Evolutionary conservation across 2,113 vertebrate species (phyloP).

Genomic region (Oreocharis arfaki): DNA sequence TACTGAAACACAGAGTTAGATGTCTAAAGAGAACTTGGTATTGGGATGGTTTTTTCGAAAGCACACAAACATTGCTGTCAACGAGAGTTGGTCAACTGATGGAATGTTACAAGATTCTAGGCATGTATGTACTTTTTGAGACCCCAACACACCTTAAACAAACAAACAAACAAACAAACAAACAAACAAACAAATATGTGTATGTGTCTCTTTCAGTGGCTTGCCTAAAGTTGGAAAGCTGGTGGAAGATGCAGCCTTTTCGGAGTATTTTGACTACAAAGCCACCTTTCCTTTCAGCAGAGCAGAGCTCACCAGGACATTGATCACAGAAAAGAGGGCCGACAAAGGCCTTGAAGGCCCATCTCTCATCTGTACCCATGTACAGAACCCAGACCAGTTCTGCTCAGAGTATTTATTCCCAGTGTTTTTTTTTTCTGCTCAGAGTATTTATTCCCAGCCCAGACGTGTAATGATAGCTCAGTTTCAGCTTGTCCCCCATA

Average conservation of each 20-base stretch:
- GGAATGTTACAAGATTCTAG: neutral
- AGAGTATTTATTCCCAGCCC: neutral
- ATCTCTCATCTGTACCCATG: neutral
- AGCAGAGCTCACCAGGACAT: neutral
- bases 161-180: accelerated
- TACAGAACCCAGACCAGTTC: neutral
- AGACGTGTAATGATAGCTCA: neutral
- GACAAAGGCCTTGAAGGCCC: neutral
- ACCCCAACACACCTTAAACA: neutral
- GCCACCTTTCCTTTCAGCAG: neutral
- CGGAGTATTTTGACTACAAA: neutral
- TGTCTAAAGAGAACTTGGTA: neutral
- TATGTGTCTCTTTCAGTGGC: neutral
- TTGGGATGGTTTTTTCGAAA: neutral
- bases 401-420: neutral
- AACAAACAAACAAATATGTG: neutral
- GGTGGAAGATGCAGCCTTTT: neutral
- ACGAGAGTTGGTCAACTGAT: neutral
- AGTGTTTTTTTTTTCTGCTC: no score
- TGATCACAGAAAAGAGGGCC: neutral
- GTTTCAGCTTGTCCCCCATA: neutral
- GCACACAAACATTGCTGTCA: neutral
- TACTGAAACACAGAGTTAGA: neutral
- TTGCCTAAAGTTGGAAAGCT: neutral
- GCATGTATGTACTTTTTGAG: neutral